These are phyloP conservation scores for Eristalinus sepulchralis DNA, from an alignment of 2,888 invertebrate genomes.

Conservation along the genomic window DNA sequence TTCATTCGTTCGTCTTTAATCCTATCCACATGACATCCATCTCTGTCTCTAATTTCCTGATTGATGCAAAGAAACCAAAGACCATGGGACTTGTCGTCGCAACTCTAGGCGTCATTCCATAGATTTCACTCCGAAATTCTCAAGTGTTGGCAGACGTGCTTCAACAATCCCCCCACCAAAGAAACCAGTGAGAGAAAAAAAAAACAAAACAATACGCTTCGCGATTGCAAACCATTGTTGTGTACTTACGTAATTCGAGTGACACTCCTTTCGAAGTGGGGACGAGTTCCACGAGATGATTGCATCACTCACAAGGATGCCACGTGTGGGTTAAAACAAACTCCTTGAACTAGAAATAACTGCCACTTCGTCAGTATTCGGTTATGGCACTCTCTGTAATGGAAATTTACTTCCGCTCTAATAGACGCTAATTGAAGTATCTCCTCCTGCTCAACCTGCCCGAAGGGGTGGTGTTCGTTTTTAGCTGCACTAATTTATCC, in stretches of 20 bases:
- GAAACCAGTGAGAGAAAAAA: background rate
- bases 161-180: background rate
- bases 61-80: too few species aligned
- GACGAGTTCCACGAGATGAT: background rate
- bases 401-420: conserved; percentile 22
- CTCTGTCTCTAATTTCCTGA: too few species aligned
- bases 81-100: background rate
- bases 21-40: too few species aligned
- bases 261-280: background rate
- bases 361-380: conserved; percentile 1
- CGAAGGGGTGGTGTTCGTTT: background rate
- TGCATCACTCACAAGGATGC: background rate
- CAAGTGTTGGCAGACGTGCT: background rate
- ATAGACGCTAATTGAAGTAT: conserved; percentile 14
- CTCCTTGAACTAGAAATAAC: conserved; percentile 2
- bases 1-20: too few species aligned
- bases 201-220: background rate
- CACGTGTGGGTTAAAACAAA: background rate
- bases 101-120: background rate
- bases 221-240: background rate
- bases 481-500: too few species aligned
- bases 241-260: background rate
- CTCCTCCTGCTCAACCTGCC: background rate
- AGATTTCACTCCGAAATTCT: background rate
- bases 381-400: background rate